Evolutionary conservation across 2,888 invertebrate genomes (phyloP), one percentile per base, ranked within the genome.

Genomic region (Brachyptera risi): DNA sequence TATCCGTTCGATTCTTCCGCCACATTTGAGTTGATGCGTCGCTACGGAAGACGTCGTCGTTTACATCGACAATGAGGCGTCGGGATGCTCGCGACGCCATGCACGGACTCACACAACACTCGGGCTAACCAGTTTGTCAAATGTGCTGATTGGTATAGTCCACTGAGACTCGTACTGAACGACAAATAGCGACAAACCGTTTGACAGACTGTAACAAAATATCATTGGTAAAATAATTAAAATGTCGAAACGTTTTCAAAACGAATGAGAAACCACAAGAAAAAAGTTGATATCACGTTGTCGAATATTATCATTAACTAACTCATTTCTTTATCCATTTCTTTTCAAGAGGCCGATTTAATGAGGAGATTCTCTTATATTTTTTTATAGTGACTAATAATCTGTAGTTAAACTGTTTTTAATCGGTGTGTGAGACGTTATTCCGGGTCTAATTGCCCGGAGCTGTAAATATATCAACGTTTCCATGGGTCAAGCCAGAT

Each of bases 1-100:
- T 23, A 35, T 31, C 23, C 59, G 49, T 24, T 35, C 31, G 54
- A 50, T 49, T 50, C 51, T 59, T 59, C 59, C 59, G 24, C 19
- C 59, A 37, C 59, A 59, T 59, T n/a, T n/a, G n/a, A n/a, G n/a
- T n/a, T n/a, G n/a, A n/a, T 59, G 59, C 38, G 15, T 19, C 59
- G 17, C 47, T 21, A 24, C 59, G 59, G 37, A 49, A 49, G 37
- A 17, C 50, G 50, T 31, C 59, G 54, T 37, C 50, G 59, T 59
- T 58, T 50, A 59, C 59, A 59, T 50, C 50, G 59, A 17, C 59
- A 49, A 50, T 50, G 50, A 50, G 51, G 59, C 50, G 49, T 59
- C 51, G 49, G n/a, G 59, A 21, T 23, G 47, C 15, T 7, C 31
- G 11, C 31, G 31, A 31, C 31, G 5, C n/a, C 9, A n/a, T 40